A percentile compares a stretch with the other conserved stretches of the same genome.
phyloP scores from a whole-genome alignment of 2,797 vertebrate genomes.

The Alexandromys oeconomus region DNA sequence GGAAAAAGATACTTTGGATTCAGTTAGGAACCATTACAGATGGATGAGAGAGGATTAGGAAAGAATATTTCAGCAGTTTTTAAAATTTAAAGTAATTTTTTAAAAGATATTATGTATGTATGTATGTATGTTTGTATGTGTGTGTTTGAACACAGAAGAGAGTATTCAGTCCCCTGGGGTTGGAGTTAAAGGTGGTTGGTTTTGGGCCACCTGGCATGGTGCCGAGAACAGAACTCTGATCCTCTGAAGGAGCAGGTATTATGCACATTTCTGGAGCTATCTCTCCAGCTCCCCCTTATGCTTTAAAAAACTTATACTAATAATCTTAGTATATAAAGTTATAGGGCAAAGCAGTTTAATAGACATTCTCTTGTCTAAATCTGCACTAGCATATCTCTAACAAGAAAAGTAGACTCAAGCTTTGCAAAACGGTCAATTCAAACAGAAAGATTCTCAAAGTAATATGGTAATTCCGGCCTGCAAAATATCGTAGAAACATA shows the following conservation, averaged over 20 bases:
- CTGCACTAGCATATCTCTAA: slow-evolving; percentile 24
- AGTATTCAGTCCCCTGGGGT: background rate
- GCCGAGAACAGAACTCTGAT: background rate
- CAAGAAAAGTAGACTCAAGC: slow-evolving; percentile 10
- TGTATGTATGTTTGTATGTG: background rate
- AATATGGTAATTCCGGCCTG: slow-evolving; percentile 30
- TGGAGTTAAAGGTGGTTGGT: background rate
- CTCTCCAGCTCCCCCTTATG: background rate
- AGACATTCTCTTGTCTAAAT: slow-evolving; percentile 32
- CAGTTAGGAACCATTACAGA: background rate
- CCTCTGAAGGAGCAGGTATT: background rate
- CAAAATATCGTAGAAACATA: slow-evolving; percentile 30
- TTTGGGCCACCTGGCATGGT: background rate
- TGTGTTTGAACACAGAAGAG: background rate
- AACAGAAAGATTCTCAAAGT: slow-evolving; percentile 51
- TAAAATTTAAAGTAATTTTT: background rate
- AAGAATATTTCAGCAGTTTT: slow-evolving; percentile 34
- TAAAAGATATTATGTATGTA: background rate
- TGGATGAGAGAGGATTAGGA: background rate
- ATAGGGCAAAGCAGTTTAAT: background rate
- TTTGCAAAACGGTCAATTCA: slow-evolving; percentile 58
- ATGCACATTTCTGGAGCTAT: background rate
- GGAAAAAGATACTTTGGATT: slow-evolving; percentile 26
- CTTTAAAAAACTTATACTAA: background rate
- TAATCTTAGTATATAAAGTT: slow-evolving; percentile 15